Base-by-base conservation (phyloP, 2,113 vertebrate genomes). In the Trogon surrucura region DNA sequence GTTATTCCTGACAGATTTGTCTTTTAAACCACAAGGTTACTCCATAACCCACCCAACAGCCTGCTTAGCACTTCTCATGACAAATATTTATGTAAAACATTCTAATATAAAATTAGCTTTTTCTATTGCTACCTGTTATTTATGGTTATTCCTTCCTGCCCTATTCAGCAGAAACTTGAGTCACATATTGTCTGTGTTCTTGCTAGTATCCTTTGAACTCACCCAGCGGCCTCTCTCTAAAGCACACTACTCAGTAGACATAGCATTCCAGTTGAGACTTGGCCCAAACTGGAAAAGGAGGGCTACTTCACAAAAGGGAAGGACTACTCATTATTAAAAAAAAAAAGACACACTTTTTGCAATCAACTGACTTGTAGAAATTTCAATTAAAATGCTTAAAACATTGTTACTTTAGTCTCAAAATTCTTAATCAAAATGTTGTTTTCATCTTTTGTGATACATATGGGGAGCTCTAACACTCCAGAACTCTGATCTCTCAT, bases 281-380 rank as follows among this genome's bases (percentile, higher is more conserved):
- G 11, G 91, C 6, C 54, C 10, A 16, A 1, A 73, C 12, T 34
- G 15, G 6, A 29, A 82, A 34, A 88, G 18, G 60, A 62, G 10
- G 7, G 11, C 48, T 66, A 53, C 4, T 25, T 69, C 7, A 29
- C n/a, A 26, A 53, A 48, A 51, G 6, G 25, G 25, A 87, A 60
- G 21, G 17, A 61, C 22, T 53, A 71, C 13, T 81, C 74, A 3
- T 11, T 64, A 83, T 29, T 38, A 5, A 47, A 61, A 58, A 54
- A 58, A 54, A 30, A 23, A 30, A 1, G 0, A 7, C 3, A 10
- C 4, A 3, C 2, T 1, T 6, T 44, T 65, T 54, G n/a, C 58
- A 27, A 21, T 65, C 50, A 77, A 26, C 6, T 13, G 8, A 80
- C 8, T 75, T 70, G 10, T 10, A 30, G 30, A 83, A 90, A 27